These are phyloP conservation scores for Suncus etruscus DNA, from an alignment of 2,113 vertebrate genomes.

Conservation along the genomic window DNA sequence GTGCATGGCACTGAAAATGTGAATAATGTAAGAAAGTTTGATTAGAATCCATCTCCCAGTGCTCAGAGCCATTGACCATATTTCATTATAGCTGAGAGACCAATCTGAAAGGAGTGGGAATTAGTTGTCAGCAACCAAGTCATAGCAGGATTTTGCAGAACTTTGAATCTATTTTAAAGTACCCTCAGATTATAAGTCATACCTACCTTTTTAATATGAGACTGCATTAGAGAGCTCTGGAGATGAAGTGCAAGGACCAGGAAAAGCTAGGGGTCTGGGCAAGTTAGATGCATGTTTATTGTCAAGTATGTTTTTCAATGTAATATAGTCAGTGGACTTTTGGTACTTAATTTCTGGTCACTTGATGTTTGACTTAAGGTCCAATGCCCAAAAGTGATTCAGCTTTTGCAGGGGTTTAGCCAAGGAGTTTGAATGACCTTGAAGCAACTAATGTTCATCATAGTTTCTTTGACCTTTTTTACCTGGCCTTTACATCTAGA, in stretches of 20 bases:
- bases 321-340: neutral
- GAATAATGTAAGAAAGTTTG: neutral
- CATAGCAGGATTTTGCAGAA: neutral
- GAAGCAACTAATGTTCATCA: neutral
- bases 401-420: neutral
- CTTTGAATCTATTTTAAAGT: neutral
- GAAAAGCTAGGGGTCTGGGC: neutral
- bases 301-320: neutral
- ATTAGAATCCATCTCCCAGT: neutral
- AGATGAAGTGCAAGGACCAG: neutral
- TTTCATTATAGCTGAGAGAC: neutral
- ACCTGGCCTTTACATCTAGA: neutral
- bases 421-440: neutral
- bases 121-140: neutral
- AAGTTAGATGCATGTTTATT: neutral
- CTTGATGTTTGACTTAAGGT: neutral
- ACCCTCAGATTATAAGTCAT: constrained; percentile 15
- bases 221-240: neutral
- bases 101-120: neutral
- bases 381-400: neutral
- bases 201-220: constrained; percentile 4
- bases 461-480: neutral
- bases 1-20: neutral
- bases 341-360: neutral
- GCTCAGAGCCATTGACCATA: neutral